Percentiles rank a stretch among this genome's conserved stretches.
Conservation (phyloP, 2,888 invertebrate species). For the Ptychoptera contaminata region DNA sequence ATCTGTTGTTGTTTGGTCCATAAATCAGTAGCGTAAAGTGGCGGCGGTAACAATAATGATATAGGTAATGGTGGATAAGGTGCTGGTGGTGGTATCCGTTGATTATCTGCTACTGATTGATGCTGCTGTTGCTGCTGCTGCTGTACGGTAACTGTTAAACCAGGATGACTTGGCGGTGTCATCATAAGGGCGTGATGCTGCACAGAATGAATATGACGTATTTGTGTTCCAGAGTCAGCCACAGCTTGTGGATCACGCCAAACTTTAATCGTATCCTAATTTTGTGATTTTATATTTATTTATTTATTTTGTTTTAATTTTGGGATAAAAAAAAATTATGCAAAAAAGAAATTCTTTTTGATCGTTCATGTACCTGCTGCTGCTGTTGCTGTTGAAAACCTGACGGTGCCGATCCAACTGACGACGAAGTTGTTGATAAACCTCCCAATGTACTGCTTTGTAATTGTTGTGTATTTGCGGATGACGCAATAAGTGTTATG, state of each 20-base stretch:
- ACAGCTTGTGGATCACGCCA: constrained; percentile 1
- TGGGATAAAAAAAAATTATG: too few species aligned
- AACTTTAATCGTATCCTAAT: neutral
- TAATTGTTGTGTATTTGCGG: too few species aligned
- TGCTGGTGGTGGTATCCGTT: neutral
- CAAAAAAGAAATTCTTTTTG: too few species aligned
- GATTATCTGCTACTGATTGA: neutral
- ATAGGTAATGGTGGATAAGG: neutral
- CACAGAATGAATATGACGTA: constrained; percentile 1
- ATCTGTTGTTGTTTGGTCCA: neutral
- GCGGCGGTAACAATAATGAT: neutral
- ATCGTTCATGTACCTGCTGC: too few species aligned
- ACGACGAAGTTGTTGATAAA: too few species aligned
- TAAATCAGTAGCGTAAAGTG: neutral
- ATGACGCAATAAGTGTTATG: too few species aligned
- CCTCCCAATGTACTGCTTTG: too few species aligned
- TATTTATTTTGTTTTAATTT: too few species aligned
- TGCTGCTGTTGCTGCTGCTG: neutral
- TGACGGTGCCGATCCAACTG: too few species aligned
- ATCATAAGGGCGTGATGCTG: constrained; percentile 1
- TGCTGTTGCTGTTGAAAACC: too few species aligned
- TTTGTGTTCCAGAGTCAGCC: neutral
- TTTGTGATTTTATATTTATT: too few species aligned
- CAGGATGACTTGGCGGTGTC: neutral
- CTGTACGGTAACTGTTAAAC: neutral